phyloP scores from a whole-genome alignment of 1,140 invertebrate genomes.

The Drosophila albomicans region DNA sequence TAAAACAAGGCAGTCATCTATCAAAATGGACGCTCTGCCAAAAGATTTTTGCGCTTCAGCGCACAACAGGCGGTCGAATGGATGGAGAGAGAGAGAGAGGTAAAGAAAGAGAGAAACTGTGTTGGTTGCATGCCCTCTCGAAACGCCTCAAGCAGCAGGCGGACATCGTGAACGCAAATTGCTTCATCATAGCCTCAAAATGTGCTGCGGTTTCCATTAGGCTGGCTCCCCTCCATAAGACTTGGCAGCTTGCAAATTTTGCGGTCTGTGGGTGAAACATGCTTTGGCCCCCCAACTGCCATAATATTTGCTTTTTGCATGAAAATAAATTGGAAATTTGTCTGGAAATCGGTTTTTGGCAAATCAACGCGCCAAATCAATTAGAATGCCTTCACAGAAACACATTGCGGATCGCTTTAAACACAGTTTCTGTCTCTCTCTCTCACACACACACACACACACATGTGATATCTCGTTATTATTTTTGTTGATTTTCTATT shows the following conservation, averaged over 20 bases:
- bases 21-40: conserved; percentile 74
- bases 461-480: conserved; percentile 22
- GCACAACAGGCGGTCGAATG: conserved; percentile 49
- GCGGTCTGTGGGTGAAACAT: conserved; percentile 47
- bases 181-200: conserved; percentile 79
- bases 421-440: not conserved
- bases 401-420: too few species aligned
- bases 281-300: conserved; percentile 32
- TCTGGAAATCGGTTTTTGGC: conserved; percentile 58
- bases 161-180: conserved; percentile 66
- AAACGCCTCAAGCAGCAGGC: conserved; percentile 68
- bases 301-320: conserved; percentile 75
- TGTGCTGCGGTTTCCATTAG: conserved; percentile 80
- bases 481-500: conserved; percentile 6
- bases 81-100: not conserved
- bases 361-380: conserved; percentile 69
- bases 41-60: conserved; percentile 78
- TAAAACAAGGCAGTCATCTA: conserved; percentile 83
- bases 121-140: conserved; percentile 43
- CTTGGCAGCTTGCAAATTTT: conserved; percentile 70
- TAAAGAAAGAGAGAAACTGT: too few species aligned
- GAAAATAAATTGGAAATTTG: conserved; percentile 78
- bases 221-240: conserved; percentile 35
- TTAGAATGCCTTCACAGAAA: conserved; percentile 60
- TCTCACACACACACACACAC: conserved; percentile 1